Evolutionary conservation across 2,888 invertebrate genomes (phyloP), one percentile per base, ranked within the genome.

Genomic region (Euplexia lucipara): DNA sequence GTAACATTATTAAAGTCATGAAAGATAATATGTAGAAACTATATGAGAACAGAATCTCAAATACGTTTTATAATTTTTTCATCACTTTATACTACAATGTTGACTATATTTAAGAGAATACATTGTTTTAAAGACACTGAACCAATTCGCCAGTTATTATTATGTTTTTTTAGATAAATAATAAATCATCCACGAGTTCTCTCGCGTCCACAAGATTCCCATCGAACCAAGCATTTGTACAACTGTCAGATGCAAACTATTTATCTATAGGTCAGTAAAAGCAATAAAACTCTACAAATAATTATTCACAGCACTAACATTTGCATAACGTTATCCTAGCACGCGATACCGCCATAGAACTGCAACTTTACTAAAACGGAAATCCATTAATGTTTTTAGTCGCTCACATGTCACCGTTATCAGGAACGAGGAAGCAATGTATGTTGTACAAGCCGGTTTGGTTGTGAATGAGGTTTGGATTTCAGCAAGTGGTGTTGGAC

Each of bases 321-420:
- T 92, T 88, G 90, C 92, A 90, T 91, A 88, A 83, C 77, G 84
- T 83, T 78, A 73, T 54, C 67, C 59, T 65, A 67, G 64, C 88
- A 89, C 88, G 90, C 90, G 82, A 91, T 85, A 79, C 60, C 52
- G 57, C 78, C 67, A 73, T 80, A 70, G 51, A 75, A 62, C 70
- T 48, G 69, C 67, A 83, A 82, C 79, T 82, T 81, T 78, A 79
- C 70, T 73, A 74, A 81, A 82, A 83, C 86, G 88, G 88, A 91
- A 88, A 83, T 90, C 84, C 91, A 92, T 92, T 92, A 89, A 88
- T 86, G 90, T 88, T 89, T 89, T 85, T 81, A 83, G 84, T 85
- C 75, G 83, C 83, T 86, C 83, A 85, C 86, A 82, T 84, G 84
- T 77, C 73, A 52, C 53, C 66, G 74, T 88, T 90, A 89, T 90